Percentiles rank a stretch among this genome's conserved stretches.
phyloP scores from a whole-genome alignment of 2,888 invertebrate species.

The Agrotis puta region DNA sequence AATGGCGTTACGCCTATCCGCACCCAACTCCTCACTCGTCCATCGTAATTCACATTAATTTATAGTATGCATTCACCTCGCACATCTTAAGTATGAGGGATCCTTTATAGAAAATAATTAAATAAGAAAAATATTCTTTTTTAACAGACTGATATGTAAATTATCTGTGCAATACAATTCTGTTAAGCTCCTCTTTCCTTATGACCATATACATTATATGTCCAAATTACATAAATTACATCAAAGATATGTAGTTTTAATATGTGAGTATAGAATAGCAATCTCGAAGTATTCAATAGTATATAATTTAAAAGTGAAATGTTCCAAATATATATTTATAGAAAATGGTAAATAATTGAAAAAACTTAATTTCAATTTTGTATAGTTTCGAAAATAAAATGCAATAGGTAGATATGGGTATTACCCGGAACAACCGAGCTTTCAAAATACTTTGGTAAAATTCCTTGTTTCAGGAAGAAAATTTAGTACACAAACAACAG shows the following conservation, averaged over 20 bases:
- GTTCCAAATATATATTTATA: conserved; percentile 1
- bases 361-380: conserved; percentile 11
- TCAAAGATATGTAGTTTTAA: conserved; percentile 54
- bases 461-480: conserved; percentile 7
- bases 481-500: conserved; percentile 13
- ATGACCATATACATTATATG: conserved; percentile 16
- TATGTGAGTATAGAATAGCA: conserved; percentile 14
- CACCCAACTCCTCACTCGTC: too few species aligned
- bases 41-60: too few species aligned
- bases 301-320: background rate
- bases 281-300: conserved; percentile 19
- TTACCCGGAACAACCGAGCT: background rate
- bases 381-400: conserved; percentile 14
- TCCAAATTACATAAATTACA: conserved; percentile 37
- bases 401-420: background rate
- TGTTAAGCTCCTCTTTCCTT: conserved; percentile 32
- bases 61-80: too few species aligned
- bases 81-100: background rate
- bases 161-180: conserved; percentile 46
- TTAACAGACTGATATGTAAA: background rate
- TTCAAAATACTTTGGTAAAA: conserved; percentile 9
- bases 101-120: background rate
- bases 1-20: too few species aligned
- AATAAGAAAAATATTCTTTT: conserved; percentile 4
- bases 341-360: conserved; percentile 6